Conservation (phyloP, 2,888 invertebrate genomes). For the Ochropleura plecta region DNA sequence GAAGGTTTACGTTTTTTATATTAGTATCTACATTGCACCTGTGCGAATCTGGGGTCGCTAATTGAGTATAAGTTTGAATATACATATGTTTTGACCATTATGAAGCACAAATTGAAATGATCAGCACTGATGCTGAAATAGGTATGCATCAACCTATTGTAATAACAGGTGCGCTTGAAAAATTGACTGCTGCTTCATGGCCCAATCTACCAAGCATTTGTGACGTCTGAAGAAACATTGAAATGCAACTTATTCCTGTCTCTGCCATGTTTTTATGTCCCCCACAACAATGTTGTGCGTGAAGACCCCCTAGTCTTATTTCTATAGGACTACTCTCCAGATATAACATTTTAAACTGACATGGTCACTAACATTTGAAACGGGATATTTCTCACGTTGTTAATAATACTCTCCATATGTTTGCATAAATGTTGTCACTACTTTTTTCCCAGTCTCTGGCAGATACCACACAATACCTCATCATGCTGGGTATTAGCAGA, state of each 20-base stretch:
- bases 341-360: too few relatives aligned
- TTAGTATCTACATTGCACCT: too few relatives aligned
- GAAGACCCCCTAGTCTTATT: neutral
- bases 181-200: neutral
- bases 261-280: neutral
- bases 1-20: too few relatives aligned
- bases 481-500: neutral
- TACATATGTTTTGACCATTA: slow-evolving; percentile 15
- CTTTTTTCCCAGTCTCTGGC: neutral
- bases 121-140: neutral
- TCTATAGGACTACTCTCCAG: neutral
- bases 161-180: neutral
- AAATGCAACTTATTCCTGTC: neutral
- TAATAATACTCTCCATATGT: neutral
- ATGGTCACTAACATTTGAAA: too few relatives aligned
- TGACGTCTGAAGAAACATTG: neutral
- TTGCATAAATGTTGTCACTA: neutral
- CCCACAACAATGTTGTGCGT: neutral
- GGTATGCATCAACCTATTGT: slow-evolving; percentile 4
- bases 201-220: neutral
- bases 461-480: neutral
- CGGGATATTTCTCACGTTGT: too few relatives aligned
- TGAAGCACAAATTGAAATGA: neutral
- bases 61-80: neutral
- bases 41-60: too few relatives aligned